Evolutionary conservation across 2,888 invertebrate genomes (phyloP), one percentile per base, ranked within the genome.

Genomic region (Drosophila mulleri): DNA sequence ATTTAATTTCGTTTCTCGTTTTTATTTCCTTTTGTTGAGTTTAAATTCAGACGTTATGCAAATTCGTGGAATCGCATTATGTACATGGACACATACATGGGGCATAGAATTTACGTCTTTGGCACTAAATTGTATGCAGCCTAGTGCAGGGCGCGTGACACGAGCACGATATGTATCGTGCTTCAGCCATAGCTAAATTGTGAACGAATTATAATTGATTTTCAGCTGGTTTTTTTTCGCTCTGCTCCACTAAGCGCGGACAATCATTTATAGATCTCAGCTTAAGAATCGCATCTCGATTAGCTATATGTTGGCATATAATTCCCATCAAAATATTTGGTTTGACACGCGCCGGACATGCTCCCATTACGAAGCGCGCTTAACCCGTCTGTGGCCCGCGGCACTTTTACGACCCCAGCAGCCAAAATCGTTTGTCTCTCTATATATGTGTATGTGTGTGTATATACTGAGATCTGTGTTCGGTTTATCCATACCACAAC

Each of bases 21-120:
- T 58, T 44, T 56, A 37, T 44, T 26, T 42, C 9, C 60, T 45
- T 48, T 47, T 50, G 26, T 44, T 53, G 63, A 45, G 52, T 58
- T 74, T 12, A 45, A 48, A 63, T 62, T 66, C 42, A 42, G 67
- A 52, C 48, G 42, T 67, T 70, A 79, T 82, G 76, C 67, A 75
- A 85, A 86, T 78, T 80, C 65, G 48, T 59, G 58, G 88, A 78
- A 84, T 71, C 42, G 20, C 67, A 82, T 87, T 82, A 73, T 71
- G 75, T 78, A 44, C 47, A 48, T 14, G 59, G 18, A 59, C 11
- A 47, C 1, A 14, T 14, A 14, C 6, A 6, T 39, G 35, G 4
- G 37, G 14, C 26, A 64, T 18, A 23, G 0, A 53, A 56, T 66
- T 44, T 20, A 59, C 64, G 23, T 2, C 32, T 32, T 32, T 32